Conservation (phyloP, 2,113 vertebrate species). For the Neogobius melanostomus region DNA sequence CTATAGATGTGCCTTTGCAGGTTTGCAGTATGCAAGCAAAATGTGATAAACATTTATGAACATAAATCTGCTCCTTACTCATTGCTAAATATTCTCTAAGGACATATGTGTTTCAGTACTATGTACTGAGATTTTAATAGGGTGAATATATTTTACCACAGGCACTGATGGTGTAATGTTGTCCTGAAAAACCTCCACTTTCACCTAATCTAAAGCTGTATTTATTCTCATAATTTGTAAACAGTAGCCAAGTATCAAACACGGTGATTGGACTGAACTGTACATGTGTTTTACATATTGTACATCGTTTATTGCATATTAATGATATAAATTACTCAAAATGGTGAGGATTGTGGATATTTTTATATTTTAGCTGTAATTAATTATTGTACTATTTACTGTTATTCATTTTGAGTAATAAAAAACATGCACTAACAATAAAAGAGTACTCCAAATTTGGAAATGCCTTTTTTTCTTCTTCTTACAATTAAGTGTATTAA, state of each 20-base stretch:
- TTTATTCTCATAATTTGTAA: not conserved
- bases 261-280: not conserved
- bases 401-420: constrained; percentile 1
- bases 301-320: constrained; percentile 25
- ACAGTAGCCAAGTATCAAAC: not conserved
- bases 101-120: not conserved
- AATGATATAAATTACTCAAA: constrained; percentile 27
- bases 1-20: not conserved
- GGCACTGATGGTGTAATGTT: constrained; percentile 13
- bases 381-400: constrained; percentile 11
- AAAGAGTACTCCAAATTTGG: not conserved
- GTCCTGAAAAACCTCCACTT: constrained; percentile 4
- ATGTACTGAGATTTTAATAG: constrained; percentile 3
- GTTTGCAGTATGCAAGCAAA: not conserved
- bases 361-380: constrained; percentile 47
- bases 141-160: not conserved
- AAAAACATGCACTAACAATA: constrained; percentile 13
- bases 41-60: no score
- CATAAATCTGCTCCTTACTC: not conserved
- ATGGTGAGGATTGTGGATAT: not conserved
- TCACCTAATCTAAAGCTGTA: constrained; percentile 5
- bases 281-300: not conserved
- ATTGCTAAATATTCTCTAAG: not conserved
- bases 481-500: no score
- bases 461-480: not conserved